These are phyloP conservation scores for Pluvialis apricaria DNA, from an alignment of 2,113 vertebrate genomes.

Conservation along the genomic window DNA sequence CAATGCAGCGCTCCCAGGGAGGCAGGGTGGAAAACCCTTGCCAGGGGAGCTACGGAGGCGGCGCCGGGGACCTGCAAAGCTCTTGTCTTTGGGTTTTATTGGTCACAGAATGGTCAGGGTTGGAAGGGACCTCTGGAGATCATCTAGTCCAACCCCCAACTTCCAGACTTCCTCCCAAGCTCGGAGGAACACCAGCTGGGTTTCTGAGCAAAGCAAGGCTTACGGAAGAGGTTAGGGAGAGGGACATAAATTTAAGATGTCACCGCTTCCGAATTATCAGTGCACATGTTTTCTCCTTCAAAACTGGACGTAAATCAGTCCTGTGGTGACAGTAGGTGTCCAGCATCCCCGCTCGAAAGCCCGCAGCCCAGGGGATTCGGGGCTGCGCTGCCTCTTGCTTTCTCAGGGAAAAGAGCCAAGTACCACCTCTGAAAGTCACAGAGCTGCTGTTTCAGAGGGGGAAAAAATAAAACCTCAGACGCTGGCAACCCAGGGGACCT, in stretches of 20 bases:
- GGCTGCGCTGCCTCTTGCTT: not conserved
- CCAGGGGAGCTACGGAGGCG: rapidly evolving
- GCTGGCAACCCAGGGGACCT: not conserved
- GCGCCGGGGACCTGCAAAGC: not conserved
- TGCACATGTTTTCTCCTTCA: not conserved
- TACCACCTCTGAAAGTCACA: not conserved
- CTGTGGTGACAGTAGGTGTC: not conserved
- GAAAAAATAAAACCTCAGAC: not conserved
- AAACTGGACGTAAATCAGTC: not conserved
- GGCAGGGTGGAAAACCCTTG: not conserved
- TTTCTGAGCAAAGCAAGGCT: not conserved
- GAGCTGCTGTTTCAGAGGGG: not conserved
- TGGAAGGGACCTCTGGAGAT: no score
- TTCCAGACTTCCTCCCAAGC: not conserved
- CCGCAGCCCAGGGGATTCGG: not conserved
- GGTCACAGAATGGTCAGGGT: no score
- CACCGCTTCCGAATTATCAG: not conserved
- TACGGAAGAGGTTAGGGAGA: not conserved
- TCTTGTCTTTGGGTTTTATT: not conserved
- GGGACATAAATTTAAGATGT: not conserved
- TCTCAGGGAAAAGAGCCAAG: not conserved
- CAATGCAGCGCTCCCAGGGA: not conserved
- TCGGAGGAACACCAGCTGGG: not conserved
- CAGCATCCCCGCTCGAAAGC: not conserved
- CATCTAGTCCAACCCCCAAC: no score